Conservation (phyloP, 2,797 vertebrate genomes). For the Thaleichthys pacificus region DNA sequence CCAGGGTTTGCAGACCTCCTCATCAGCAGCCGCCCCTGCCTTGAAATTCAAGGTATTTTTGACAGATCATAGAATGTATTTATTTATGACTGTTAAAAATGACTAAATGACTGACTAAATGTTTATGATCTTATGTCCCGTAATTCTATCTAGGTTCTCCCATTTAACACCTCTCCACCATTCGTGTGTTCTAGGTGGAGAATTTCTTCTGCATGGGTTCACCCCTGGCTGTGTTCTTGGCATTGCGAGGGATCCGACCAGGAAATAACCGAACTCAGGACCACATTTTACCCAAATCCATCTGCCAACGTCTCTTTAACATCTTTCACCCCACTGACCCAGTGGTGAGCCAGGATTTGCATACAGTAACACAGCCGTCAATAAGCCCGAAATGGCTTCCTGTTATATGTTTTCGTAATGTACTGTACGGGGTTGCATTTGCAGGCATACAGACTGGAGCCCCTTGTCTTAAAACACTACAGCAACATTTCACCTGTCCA, state of each 20-base stretch:
- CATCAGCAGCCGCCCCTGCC: constrained; percentile 78
- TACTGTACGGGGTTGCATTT: constrained; percentile 20
- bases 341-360: constrained; percentile 80
- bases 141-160: background rate
- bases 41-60: constrained; percentile 92
- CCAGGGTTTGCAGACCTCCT: constrained; percentile 79
- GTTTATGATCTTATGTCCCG: background rate
- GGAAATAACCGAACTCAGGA: constrained; percentile 83
- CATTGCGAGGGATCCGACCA: constrained; percentile 88
- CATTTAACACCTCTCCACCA: background rate
- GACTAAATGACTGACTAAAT: no score
- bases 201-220: constrained; percentile 99
- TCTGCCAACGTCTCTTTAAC: constrained; percentile 91
- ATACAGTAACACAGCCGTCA: background rate
- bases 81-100: no score
- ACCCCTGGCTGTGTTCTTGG: constrained; percentile 92
- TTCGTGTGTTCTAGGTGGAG: constrained; percentile 80
- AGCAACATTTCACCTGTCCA: constrained; percentile 91
- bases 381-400: background rate
- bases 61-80: background rate
- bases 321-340: constrained; percentile 97
- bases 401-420: background rate
- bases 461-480: constrained; percentile 93
- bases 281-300: constrained; percentile 88
- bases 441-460: constrained; percentile 93